Evolutionary conservation across 2,797 vertebrate genomes (phyloP).

Genomic region (Salmo trutta): DNA sequence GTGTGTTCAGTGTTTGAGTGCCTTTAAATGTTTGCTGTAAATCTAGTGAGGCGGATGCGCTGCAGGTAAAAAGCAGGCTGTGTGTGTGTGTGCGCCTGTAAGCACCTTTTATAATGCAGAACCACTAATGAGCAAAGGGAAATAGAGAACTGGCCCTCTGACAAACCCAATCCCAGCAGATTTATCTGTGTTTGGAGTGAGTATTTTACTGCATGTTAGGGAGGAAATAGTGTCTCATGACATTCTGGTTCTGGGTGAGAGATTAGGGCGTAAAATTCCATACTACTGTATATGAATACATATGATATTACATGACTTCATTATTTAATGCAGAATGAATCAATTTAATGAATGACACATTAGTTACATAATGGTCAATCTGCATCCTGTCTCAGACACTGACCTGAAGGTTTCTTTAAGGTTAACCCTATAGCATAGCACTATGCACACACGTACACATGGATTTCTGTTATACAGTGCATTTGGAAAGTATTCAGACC

Average conservation of each 20-base stretch:
- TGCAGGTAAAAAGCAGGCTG: neutral
- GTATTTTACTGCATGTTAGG: neutral
- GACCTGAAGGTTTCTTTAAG: neutral
- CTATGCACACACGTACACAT: neutral
- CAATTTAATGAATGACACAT: too few species aligned
- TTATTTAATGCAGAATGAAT: too few species aligned
- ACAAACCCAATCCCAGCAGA: neutral
- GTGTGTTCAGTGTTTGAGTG: neutral
- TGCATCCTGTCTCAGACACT: neutral
- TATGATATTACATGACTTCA: too few species aligned
- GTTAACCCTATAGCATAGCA: too few species aligned
- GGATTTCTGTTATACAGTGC: too few species aligned
- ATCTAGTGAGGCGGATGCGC: neutral
- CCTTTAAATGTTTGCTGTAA: neutral
- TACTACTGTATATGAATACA: too few species aligned
- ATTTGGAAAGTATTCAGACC: too few species aligned
- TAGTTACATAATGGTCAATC: neutral
- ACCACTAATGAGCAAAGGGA: conserved; percentile 6
- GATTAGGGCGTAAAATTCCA: too few species aligned
- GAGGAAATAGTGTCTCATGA: neutral
- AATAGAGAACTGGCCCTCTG: neutral
- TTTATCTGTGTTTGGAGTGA: neutral
- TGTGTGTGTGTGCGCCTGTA: neutral
- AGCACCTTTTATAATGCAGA: neutral
- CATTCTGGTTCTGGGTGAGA: too few species aligned